Evolutionary conservation across 1,140 invertebrate species (phyloP), one percentile per base, ranked within the genome.

Genomic region (Zaprionus inermis): DNA sequence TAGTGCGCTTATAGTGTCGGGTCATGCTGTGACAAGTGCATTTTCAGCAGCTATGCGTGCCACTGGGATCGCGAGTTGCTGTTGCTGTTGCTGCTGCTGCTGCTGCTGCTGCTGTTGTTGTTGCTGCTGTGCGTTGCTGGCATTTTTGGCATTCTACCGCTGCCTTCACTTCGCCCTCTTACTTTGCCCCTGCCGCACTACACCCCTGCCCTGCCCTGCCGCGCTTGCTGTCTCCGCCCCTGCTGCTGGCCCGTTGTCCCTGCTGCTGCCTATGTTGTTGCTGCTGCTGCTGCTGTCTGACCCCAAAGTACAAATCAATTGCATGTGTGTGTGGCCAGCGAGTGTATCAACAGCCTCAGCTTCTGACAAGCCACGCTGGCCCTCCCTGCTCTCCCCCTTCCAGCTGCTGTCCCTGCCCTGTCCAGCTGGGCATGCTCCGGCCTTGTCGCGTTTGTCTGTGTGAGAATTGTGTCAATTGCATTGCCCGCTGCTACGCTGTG

Each of bases 381-480:
- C 66, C 65, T 66, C 60, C 67, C 66, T 68, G 69, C 60, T 76
- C 70, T 73, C 64, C 12, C n/a, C 38, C n/a, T 9, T 9, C n/a
- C n/a, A 7, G 5, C 14, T n/a, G 5, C 6, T 14, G 5, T n/a
- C 38, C 6, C 38, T 16, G 3, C 36, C 14, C 36, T n/a, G 36
- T n/a, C 36, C 36, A 38, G 41, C 10, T n/a, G 44, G n/a, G n/a
- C n/a, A 4, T 38, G 81, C 67, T 28, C 66, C 78, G 74, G 78
- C 79, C 85, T 78, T 68, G 41, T 77, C 20, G 73, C n/a, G 30
- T 44, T 4, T 24, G 1, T 28, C 3, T 74, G 60, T 49, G 60
- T 58, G 74, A 58, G 89, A 91, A 91, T 91, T 91, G 88, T 91
- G 88, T 91, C 88, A 91, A 91, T 91, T 91, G 88, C 89, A 91